Conservation (phyloP, 2,888 invertebrate genomes). For the Pristionchus arcanus region DNA sequence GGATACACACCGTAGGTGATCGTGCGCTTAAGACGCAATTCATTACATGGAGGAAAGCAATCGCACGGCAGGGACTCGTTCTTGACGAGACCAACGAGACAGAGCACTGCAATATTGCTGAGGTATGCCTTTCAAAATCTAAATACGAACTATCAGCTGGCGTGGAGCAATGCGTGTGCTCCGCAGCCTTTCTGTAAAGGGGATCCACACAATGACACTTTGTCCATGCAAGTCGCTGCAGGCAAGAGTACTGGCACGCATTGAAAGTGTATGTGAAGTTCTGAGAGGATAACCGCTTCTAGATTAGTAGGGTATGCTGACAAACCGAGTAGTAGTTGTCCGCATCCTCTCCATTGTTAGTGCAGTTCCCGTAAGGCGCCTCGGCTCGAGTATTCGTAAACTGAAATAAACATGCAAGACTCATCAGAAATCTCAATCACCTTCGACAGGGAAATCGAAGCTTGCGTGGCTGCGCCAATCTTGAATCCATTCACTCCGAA, state of each 20-base stretch:
- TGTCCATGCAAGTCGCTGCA: background rate
- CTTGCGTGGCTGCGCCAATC: background rate
- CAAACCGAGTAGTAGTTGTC: background rate
- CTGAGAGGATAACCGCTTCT: background rate
- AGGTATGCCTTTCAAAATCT: background rate
- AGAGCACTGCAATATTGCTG: background rate
- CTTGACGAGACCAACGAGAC: background rate
- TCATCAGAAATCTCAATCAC: background rate
- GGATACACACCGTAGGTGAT: constrained; percentile 18
- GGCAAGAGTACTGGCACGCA: constrained; percentile 9
- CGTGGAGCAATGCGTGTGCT: background rate
- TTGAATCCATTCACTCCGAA: background rate
- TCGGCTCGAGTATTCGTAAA: background rate
- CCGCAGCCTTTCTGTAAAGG: background rate
- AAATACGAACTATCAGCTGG: background rate
- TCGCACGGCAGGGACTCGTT: background rate
- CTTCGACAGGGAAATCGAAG: background rate
- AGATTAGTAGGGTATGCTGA: too few species aligned
- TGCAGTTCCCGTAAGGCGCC: constrained; percentile 19
- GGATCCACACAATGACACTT: background rate
- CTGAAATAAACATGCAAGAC: background rate
- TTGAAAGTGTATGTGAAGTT: constrained; percentile 5
- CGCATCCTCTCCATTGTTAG: background rate
- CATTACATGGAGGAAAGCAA: background rate
- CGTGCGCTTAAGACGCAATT: background rate